Percentiles rank a stretch among this genome's conserved stretches.
Evolutionary conservation across 2,113 vertebrate species (phyloP).

Genomic region (Sialia sialis): DNA sequence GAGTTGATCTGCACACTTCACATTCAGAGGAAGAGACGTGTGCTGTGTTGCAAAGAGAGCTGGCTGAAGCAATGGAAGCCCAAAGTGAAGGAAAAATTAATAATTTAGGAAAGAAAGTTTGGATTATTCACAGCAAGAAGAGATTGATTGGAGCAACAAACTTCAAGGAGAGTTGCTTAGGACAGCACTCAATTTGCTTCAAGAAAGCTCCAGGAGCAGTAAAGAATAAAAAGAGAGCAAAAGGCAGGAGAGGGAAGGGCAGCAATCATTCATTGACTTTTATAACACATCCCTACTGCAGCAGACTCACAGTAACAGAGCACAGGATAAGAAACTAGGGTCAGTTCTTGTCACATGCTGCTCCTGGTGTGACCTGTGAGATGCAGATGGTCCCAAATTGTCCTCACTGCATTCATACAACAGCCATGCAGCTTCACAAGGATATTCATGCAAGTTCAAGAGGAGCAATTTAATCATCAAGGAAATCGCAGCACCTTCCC

Average conservation of each 20-base stretch:
- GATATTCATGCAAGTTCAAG: background rate
- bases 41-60: background rate
- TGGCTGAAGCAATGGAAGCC: background rate
- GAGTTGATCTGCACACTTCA: background rate
- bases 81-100: background rate
- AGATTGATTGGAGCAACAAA: background rate
- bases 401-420: background rate
- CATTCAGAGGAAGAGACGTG: background rate
- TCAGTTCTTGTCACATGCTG: background rate
- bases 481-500: background rate
- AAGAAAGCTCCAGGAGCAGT: background rate
- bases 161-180: background rate
- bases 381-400: background rate
- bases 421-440: background rate
- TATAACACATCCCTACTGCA: background rate
- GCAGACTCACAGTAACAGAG: background rate
- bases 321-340: background rate
- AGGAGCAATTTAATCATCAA: background rate
- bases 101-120: background rate
- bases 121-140: background rate
- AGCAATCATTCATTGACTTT: background rate
- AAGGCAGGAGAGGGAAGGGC: background rate
- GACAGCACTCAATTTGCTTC: background rate
- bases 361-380: background rate
- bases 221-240: background rate